A percentile compares a stretch with the other conserved stretches of the same genome.
phyloP scores from a whole-genome alignment of 2,797 vertebrate genomes.

The Bufotes viridis region DNA sequence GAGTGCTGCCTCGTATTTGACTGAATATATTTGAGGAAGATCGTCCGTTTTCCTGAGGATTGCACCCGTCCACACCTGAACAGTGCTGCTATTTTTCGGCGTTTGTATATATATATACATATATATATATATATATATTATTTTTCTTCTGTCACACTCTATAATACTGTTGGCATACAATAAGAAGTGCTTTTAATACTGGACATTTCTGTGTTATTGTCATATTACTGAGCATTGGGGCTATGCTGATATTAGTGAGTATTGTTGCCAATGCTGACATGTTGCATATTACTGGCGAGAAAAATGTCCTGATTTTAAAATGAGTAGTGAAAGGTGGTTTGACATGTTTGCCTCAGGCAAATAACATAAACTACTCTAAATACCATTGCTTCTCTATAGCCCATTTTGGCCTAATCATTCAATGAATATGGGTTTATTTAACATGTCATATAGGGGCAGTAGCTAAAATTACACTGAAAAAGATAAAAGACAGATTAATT shows the following conservation, averaged over 20 bases:
- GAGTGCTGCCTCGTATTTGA: too few relatives aligned
- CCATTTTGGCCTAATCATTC: constrained; percentile 7
- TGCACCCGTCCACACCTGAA: too few relatives aligned
- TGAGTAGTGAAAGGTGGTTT: constrained; percentile 19
- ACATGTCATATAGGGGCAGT: not conserved
- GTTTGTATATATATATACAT: too few relatives aligned
- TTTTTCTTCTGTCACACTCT: too few relatives aligned
- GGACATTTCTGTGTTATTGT: not conserved
- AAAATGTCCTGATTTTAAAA: constrained; percentile 26
- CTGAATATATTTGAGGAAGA: too few relatives aligned
- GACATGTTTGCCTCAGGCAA: constrained; percentile 29
- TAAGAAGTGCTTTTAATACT: not conserved
- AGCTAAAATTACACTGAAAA: not conserved
- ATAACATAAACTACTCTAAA: constrained; percentile 22
- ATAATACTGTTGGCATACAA: too few relatives aligned
- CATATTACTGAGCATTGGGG: not conserved
- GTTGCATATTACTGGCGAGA: constrained; percentile 10
- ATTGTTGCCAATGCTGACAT: not conserved
- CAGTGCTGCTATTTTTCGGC: too few relatives aligned
- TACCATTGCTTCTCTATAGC: constrained; percentile 16
- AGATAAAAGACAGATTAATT: not conserved
- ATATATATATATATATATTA: too few relatives aligned
- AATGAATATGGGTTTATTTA: constrained; percentile 11
- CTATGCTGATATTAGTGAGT: not conserved
- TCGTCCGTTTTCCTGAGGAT: too few relatives aligned